phyloP scores from a whole-genome alignment of 1,140 invertebrate genomes.

The Micrasema minimum region DNA sequence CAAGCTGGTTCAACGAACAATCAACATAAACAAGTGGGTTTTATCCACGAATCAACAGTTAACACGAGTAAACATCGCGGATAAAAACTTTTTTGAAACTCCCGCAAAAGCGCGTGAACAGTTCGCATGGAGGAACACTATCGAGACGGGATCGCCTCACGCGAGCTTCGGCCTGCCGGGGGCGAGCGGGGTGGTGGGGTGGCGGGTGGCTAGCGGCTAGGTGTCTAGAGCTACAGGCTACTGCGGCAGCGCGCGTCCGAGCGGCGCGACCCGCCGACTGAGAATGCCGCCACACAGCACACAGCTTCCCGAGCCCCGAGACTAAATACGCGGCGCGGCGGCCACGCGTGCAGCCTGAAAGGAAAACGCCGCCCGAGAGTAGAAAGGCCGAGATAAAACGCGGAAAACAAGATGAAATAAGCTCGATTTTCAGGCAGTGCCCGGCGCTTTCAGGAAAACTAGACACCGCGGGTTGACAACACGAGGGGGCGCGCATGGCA shows the following conservation, averaged over 20 bases:
- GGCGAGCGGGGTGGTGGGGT: constrained; percentile 19
- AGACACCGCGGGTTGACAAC: not conserved
- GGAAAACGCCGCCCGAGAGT: too few species aligned
- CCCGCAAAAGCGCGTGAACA: not conserved
- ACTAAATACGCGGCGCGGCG: not conserved
- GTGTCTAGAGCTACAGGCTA: not conserved
- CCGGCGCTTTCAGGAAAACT: not conserved
- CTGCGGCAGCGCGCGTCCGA: constrained; percentile 34
- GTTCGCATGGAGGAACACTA: not conserved
- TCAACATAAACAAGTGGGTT: constrained; percentile 3
- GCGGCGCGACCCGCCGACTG: constrained; percentile 32
- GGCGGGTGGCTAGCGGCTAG: constrained; percentile 20
- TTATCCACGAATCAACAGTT: constrained; percentile 18
- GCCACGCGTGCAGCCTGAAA: not conserved
- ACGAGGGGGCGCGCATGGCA: constrained; percentile 24
- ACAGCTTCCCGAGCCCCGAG: constrained; percentile 2
- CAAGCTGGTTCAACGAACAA: constrained; percentile 6
- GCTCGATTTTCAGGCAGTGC: not conserved
- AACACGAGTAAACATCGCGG: not conserved
- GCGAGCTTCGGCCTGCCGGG: constrained; percentile 2
- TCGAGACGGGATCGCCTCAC: constrained; percentile 4
- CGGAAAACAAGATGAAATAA: not conserved
- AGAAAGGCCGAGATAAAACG: too few species aligned
- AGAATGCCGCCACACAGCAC: constrained; percentile 6
- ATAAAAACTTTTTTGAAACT: not conserved